Base-by-base conservation (phyloP, 2,113 vertebrate species). In the Hyla sarda region DNA sequence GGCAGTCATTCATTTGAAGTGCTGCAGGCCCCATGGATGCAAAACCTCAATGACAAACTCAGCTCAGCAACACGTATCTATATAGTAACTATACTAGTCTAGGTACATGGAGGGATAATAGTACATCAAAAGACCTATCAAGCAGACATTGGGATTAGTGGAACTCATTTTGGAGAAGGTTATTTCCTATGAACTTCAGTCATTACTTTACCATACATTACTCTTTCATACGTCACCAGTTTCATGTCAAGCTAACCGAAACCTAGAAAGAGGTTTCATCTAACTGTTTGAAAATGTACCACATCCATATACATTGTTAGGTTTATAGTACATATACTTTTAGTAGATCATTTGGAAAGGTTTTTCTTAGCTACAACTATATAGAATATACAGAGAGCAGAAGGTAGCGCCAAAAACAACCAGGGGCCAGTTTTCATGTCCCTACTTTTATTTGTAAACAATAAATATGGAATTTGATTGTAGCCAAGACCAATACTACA, bases 301-400 rank as follows among this genome's bases (percentile, higher is more conserved):
- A 84, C 83, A 84, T 76, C 73, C 83, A 84, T 76, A 60, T 84
- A 76, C 72, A 58, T 25, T 19, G 19, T 60, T n/a, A 52, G 25
- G 2, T 30, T 28, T 48, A 25, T n/a, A n/a, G 13, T 74, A 74
- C 23, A 48, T 48, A 47, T 1, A n/a, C 9, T 14, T 47, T 37
- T 25, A 48, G 41, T 13, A 14, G 7, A 60, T 60, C n/a, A 25
- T 25, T 11, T 54, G 8, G 3, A 5, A 41, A 41, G n/a, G n/a
- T n/a, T 41, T 41, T 41, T 41, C 3, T 41, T 41, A 41, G 41
- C 41, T n/a, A n/a, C n/a, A n/a, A 5, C 41, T 45, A 45, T 45
- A 5, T 45, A 45, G 10, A 45, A 45, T 4, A 45, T 45, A 5
- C 5, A 45, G 41, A n/a, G n/a, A n/a, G 41, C 41, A 45, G 41